Percentiles rank a stretch among this genome's conserved stretches.
phyloP scores from a whole-genome alignment of 2,797 vertebrate species.

The Artibeus jamaicensis region DNA sequence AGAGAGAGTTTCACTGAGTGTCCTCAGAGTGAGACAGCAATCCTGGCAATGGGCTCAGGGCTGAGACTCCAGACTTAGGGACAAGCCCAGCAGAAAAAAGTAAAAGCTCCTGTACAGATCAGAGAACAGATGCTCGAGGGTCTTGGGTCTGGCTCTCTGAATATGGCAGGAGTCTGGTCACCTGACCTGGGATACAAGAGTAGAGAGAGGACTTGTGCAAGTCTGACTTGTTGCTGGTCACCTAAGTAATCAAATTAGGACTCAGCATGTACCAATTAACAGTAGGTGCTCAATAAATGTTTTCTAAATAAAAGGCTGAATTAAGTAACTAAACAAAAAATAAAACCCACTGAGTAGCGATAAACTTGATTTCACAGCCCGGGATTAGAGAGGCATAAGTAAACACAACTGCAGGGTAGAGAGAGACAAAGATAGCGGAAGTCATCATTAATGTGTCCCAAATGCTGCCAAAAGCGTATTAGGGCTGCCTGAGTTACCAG shows the following conservation, averaged over 20 bases:
- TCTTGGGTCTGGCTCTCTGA: not conserved
- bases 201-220: not conserved
- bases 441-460: not conserved
- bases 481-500: not conserved
- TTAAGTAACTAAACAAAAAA: conserved; percentile 16
- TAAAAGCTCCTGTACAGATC: not conserved
- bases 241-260: not conserved
- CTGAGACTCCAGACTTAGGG: not conserved
- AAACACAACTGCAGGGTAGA: not conserved
- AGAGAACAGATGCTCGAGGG: not conserved
- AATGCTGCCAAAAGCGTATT: not conserved
- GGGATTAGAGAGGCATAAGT: not conserved
- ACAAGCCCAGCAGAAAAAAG: conserved; percentile 7
- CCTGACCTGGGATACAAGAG: not conserved
- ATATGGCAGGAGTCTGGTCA: not conserved
- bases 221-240: not conserved
- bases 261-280: not conserved
- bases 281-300: not conserved
- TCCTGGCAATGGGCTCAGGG: not conserved
- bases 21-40: not conserved
- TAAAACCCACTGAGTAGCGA: not conserved
- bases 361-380: not conserved
- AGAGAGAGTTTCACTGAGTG: not conserved
- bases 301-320: conserved; percentile 15
- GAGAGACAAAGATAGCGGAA: not conserved